Percentiles rank a stretch among this genome's conserved stretches.
These are phyloP conservation scores for Drosophila triauraria DNA, from an alignment of 1,140 invertebrate species.

Conservation along the genomic window DNA sequence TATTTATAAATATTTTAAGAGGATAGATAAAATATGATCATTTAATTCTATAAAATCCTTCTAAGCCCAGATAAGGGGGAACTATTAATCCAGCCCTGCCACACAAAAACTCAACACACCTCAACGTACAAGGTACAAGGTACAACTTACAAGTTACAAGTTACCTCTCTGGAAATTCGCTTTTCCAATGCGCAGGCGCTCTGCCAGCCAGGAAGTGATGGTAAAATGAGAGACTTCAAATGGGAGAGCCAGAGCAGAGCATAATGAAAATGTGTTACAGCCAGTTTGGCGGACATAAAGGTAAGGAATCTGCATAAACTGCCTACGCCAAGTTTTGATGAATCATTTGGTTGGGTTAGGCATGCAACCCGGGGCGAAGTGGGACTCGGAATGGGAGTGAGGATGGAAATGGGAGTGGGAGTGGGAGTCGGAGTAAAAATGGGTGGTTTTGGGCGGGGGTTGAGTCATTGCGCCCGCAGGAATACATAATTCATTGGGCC, in stretches of 20 bases:
- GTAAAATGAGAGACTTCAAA: conserved; percentile 20
- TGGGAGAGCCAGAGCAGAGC: conserved; percentile 24
- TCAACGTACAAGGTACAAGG: conserved; percentile 5
- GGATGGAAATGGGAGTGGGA: conserved; percentile 2
- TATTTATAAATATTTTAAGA: no score
- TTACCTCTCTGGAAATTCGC: conserved; percentile 24
- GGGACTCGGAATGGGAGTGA: background rate
- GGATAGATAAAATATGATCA: no score
- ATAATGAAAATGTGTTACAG: conserved; percentile 62
- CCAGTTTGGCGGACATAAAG: conserved; percentile 39
- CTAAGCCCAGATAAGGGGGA: background rate
- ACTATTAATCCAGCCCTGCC: conserved; percentile 25
- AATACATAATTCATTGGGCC: conserved; percentile 50
- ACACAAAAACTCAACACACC: conserved; percentile 20
- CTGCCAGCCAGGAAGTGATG: conserved; percentile 18
- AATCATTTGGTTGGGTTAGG: conserved; percentile 74
- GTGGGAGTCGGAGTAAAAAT: background rate
- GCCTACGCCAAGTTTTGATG: conserved; percentile 57
- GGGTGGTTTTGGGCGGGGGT: conserved; percentile 29
- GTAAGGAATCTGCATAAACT: conserved; percentile 51
- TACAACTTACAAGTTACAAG: conserved; percentile 1
- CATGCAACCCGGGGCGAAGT: conserved; percentile 20
- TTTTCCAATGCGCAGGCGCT: conserved; percentile 58
- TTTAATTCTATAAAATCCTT: no score
- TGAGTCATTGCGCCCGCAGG: conserved; percentile 36